phyloP scores from a whole-genome alignment of 2,113 vertebrate species.

The Elephantulus edwardii region DNA sequence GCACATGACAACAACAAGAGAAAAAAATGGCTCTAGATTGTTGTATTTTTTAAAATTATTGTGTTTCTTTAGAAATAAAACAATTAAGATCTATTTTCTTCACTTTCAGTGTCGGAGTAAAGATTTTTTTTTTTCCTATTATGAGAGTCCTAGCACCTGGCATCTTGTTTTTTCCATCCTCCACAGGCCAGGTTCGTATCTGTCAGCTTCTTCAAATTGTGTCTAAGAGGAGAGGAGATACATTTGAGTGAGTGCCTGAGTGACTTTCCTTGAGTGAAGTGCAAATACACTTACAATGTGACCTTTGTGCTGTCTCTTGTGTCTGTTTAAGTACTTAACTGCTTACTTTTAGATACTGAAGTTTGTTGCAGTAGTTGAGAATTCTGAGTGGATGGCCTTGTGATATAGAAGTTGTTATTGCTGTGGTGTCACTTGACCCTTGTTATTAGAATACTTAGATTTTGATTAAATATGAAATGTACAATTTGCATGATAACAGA shows the following conservation, averaged over 20 bases:
- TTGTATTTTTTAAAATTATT: conserved; percentile 25
- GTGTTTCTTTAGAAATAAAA: neutral
- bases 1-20: too few species aligned
- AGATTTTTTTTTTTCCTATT: neutral
- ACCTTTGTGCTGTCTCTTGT: conserved; percentile 1
- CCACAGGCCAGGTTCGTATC: neutral
- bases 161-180: neutral
- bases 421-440: conserved; percentile 5
- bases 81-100: neutral
- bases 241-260: neutral
- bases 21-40: neutral
- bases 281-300: neutral
- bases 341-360: conserved; percentile 16
- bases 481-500: conserved; percentile 13
- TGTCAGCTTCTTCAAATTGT: neutral
- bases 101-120: neutral
- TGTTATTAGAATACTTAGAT: neutral
- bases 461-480: conserved; percentile 25
- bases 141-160: neutral
- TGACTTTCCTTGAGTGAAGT: conserved; percentile 18
- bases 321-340: conserved; percentile 12
- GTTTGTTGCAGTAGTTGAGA: conserved; percentile 18
- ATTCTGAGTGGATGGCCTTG: neutral
- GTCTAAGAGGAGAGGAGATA: conserved; percentile 2
- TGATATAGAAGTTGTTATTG: conserved; percentile 44